Percentiles rank a stretch among this genome's conserved stretches.
Evolutionary conservation across 2,888 invertebrate genomes (phyloP).

Genomic region (Volucella bombylans): DNA sequence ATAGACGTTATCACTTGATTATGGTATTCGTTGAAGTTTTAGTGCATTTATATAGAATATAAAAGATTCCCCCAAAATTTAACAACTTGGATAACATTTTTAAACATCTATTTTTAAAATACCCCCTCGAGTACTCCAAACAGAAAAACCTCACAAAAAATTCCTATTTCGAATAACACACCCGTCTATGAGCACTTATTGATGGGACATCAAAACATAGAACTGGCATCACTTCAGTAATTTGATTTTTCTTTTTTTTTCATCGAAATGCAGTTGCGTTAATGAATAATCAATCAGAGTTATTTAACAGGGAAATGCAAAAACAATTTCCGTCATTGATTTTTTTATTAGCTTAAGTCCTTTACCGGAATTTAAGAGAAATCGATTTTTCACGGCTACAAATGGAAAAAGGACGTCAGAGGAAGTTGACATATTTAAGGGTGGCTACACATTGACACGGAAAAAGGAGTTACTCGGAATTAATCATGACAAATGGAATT

Average conservation of each 20-base stretch:
- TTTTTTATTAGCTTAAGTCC: background rate
- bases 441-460: background rate
- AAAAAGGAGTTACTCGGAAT: too few relatives aligned
- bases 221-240: constrained; percentile 31
- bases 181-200: background rate
- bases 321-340: background rate
- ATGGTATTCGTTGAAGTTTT: too few relatives aligned
- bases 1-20: too few relatives aligned
- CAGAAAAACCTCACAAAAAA: too few relatives aligned
- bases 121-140: too few relatives aligned
- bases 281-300: constrained; percentile 38
- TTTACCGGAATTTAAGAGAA: background rate
- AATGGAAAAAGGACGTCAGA: background rate
- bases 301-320: background rate
- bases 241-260: background rate
- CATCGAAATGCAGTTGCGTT: constrained; percentile 15
- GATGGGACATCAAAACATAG: constrained; percentile 5
- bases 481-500: too few relatives aligned
- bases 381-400: constrained; percentile 42
- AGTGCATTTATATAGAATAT: too few relatives aligned
- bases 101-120: too few relatives aligned
- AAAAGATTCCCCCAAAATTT: too few relatives aligned
- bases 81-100: too few relatives aligned
- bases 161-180: too few relatives aligned
- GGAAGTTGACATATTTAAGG: background rate